phyloP scores from a whole-genome alignment of 2,888 invertebrate species.

The Machimus rusticus region DNA sequence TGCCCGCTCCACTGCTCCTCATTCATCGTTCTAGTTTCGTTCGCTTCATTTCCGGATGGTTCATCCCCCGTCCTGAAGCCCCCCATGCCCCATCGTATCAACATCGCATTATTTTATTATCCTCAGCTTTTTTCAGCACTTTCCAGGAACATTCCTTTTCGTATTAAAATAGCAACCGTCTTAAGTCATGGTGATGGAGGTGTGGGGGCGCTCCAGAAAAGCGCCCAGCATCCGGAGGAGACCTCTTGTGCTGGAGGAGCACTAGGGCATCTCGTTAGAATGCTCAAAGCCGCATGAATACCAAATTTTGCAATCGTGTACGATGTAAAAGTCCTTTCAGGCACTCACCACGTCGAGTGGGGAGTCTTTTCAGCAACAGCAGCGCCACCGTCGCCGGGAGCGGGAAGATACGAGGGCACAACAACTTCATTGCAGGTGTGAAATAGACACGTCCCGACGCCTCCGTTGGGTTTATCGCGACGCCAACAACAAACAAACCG shows the following conservation, averaged over 20 bases:
- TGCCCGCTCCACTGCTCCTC: background rate
- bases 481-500: slow-evolving; percentile 28
- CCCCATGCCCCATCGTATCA: background rate
- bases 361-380: background rate
- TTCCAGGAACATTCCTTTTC: background rate
- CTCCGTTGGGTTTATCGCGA: slow-evolving; percentile 15
- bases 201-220: background rate
- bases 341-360: background rate
- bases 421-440: slow-evolving; percentile 38
- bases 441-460: slow-evolving; percentile 23
- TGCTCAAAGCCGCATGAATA: slow-evolving; percentile 37
- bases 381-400: background rate
- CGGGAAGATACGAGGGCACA: background rate
- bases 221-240: background rate
- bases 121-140: background rate
- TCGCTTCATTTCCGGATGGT: background rate
- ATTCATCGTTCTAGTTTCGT: background rate
- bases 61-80: background rate
- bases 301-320: slow-evolving; percentile 32
- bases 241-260: background rate
- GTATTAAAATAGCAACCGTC: slow-evolving; percentile 23
- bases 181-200: background rate
- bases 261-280: slow-evolving; percentile 20
- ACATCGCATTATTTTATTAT: background rate
- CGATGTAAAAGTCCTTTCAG: slow-evolving; percentile 9